phyloP scores from a whole-genome alignment of 2,797 vertebrate species.

The Lacerta bilineata region DNA sequence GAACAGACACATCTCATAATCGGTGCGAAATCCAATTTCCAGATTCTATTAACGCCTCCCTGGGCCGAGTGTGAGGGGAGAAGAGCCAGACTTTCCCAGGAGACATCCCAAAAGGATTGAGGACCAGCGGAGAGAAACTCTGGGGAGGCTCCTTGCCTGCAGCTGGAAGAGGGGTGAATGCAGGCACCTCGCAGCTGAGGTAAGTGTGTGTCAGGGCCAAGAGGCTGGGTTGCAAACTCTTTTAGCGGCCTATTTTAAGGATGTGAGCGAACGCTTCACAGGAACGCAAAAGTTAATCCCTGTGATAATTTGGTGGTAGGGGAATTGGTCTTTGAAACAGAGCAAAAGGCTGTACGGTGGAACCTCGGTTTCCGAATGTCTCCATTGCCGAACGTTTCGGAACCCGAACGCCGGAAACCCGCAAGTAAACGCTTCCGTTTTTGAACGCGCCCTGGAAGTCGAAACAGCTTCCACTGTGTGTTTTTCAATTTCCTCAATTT shows the following conservation, averaged over 20 bases:
- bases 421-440: no score
- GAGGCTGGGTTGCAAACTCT: not conserved
- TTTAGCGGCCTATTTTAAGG: not conserved
- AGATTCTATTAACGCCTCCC: constrained; percentile 52
- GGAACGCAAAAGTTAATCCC: not conserved
- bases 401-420: no score
- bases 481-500: no score
- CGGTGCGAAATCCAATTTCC: constrained; percentile 79
- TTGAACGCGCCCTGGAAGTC: no score
- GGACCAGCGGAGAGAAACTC: not conserved
- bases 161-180: not conserved
- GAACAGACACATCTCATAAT: constrained; percentile 80
- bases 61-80: not conserved
- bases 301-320: not conserved
- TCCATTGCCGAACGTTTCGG: no score
- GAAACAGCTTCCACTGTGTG: no score
- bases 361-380: no score
- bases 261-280: not conserved
- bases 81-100: not conserved
- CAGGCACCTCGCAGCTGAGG: not conserved
- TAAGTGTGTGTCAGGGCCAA: no score
- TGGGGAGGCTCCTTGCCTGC: no score
- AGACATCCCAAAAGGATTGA: no score
- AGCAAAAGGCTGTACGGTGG: not conserved
- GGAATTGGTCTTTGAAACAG: not conserved